phyloP scores from a whole-genome alignment of 2,113 vertebrate species.

The Hemiprocne comata region DNA sequence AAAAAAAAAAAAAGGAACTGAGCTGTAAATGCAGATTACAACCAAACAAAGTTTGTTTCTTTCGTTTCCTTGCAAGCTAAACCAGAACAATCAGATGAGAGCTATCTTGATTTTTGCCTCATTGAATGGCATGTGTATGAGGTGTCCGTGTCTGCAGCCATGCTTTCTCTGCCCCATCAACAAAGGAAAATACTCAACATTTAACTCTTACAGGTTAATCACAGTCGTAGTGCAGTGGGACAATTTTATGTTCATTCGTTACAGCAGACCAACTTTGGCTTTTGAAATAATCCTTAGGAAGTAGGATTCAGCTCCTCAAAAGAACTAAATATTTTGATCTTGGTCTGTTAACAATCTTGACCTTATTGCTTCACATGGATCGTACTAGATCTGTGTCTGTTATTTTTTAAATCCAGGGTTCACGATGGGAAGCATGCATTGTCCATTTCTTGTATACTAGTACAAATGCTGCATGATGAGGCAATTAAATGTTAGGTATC shows the following conservation, averaged over 20 bases:
- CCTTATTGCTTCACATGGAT: background rate
- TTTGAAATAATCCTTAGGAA: background rate
- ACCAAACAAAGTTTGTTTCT: background rate
- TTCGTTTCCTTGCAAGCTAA: background rate
- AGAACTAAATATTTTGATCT: background rate
- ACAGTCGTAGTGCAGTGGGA: background rate
- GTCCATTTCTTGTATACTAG: background rate
- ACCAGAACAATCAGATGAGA: background rate
- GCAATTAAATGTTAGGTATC: background rate
- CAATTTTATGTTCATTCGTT: background rate
- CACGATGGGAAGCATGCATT: background rate
- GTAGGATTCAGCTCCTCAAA: background rate
- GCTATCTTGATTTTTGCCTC: background rate
- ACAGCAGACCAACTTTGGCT: background rate
- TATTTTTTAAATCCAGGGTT: slow-evolving; percentile 17
- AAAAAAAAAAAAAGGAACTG: background rate
- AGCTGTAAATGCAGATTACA: slow-evolving; percentile 9
- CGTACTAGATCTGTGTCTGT: background rate
- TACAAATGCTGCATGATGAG: background rate
- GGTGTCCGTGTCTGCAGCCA: background rate
- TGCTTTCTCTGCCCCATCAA: background rate
- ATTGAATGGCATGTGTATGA: accelerated
- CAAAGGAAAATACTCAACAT: background rate
- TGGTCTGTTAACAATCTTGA: background rate
- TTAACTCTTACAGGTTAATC: slow-evolving; percentile 16